Base-by-base conservation (phyloP, 2,888 invertebrate species). In the Muscina levida region DNA sequence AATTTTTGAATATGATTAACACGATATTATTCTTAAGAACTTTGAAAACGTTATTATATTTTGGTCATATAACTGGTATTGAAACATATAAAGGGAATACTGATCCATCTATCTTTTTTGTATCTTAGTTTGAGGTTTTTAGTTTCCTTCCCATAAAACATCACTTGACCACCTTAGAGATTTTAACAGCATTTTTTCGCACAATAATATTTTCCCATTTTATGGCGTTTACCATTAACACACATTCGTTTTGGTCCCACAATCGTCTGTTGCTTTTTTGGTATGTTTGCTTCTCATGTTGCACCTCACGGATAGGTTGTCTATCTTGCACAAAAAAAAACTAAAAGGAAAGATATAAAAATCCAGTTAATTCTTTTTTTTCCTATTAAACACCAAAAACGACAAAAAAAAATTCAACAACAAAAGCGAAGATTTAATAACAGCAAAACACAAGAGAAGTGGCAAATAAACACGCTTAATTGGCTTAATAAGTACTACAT, bases 401-500 rank as follows among this genome's bases (percentile, higher is more conserved):
- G 1, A 57, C 31, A 57, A 15, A n/a, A 37, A 39, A 17, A 56
- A 26, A 26, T n/a, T 13, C 22, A 56, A 56, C 3, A 24, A 11
- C 26, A 26, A 17, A 37, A 59, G 10, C n/a, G 48, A 48, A 48
- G 6, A 48, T 17, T 15, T 48, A n/a, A n/a, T n/a, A n/a, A n/a
- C n/a, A 48, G 8, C 48, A 19, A 19, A 3, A 48, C 19, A 48
- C 4, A 48, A n/a, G 4, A 19, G 19, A 22, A 22, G 11, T 19
- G 65, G 73, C 13, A 71, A 57, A 57, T 13, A 48, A 59, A 24
- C 37, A 56, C 73, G 53, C 71, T 81, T 77, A 81, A 81, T 81
- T 81, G 80, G 51, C 80, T 74, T 77, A 77, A 77, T 74, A 81
- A 81, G 67, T 81, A 48, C 66, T 39, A 68, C 65, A 51, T 19